Percentiles rank a stretch among this genome's conserved stretches.
Evolutionary conservation across 2,888 invertebrate genomes (phyloP).

Genomic region (Lasioglossum zephyrum): DNA sequence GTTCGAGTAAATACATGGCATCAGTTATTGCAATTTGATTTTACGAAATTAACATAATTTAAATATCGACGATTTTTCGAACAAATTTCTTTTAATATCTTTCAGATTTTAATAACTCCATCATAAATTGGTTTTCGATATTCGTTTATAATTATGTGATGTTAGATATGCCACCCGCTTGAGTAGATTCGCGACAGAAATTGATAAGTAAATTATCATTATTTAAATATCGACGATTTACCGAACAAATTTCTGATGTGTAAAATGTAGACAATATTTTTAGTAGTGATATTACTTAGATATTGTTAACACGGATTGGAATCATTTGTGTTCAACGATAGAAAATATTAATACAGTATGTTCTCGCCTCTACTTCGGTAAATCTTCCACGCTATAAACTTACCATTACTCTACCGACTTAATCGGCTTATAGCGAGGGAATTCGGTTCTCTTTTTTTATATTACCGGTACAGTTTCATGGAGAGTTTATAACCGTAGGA

Average conservation of each 20-base stretch:
- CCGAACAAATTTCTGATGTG: neutral
- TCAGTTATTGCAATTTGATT: too few species aligned
- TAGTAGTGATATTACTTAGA: neutral
- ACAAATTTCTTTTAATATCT: neutral
- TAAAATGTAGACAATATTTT: neutral
- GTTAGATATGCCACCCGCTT: too few species aligned
- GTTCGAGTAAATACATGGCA: too few species aligned
- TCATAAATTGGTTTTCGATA: too few species aligned
- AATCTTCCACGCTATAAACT: neutral
- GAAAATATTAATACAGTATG: neutral
- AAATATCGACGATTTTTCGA: neutral
- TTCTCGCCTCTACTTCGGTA: neutral
- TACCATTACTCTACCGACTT: neutral
- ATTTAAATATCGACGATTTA: neutral
- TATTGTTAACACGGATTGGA: neutral
- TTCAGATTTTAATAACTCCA: too few species aligned
- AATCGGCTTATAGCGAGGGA: neutral
- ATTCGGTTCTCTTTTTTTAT: neutral
- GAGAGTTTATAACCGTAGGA: neutral
- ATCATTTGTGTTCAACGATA: neutral
- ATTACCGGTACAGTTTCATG: neutral
- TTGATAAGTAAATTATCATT: neutral
- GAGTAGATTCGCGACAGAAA: too few species aligned
- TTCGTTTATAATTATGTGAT: too few species aligned
- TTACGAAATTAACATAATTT: neutral